Conservation (phyloP, 2,888 invertebrate species). For the Drosophila monieri region DNA sequence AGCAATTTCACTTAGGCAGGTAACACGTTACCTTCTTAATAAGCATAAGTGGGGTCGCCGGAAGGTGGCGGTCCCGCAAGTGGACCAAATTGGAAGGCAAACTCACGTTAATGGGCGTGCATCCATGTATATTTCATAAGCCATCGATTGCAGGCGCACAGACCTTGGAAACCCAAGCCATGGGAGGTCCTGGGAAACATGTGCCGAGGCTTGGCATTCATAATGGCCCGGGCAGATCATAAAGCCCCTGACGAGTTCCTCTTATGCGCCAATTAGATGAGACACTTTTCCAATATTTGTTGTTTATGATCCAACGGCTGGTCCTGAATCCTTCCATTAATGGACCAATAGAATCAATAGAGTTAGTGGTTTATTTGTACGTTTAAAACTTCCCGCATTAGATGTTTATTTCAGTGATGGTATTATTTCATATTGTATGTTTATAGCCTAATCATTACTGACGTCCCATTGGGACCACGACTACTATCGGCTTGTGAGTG, state of each 20-base stretch:
- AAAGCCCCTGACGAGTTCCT: slow-evolving; percentile 8
- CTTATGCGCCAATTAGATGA: slow-evolving; percentile 18
- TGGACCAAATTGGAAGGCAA: slow-evolving; percentile 29
- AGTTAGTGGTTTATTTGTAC: neutral
- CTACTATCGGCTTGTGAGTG: slow-evolving; percentile 4
- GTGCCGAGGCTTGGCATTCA: slow-evolving; percentile 1
- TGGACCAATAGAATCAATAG: neutral
- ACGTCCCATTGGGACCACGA: slow-evolving; percentile 17
- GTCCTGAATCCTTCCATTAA: no score
- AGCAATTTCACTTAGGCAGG: neutral
- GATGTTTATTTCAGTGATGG: slow-evolving; percentile 62
- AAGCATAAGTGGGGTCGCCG: slow-evolving; percentile 32
- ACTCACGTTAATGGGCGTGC: slow-evolving; percentile 44
- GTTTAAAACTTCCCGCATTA: slow-evolving; percentile 12
- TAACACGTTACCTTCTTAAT: slow-evolving; percentile 10
- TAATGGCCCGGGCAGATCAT: slow-evolving; percentile 16
- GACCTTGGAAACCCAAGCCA: neutral
- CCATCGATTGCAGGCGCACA: slow-evolving; percentile 60
- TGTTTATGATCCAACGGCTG: no score
- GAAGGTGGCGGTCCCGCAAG: slow-evolving; percentile 7
- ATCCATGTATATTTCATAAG: slow-evolving; percentile 69
- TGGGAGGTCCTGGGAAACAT: neutral
- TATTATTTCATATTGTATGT: slow-evolving; percentile 20
- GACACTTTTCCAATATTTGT: slow-evolving; percentile 15
- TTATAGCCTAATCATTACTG: slow-evolving; percentile 40